Evolutionary conservation across 2,113 vertebrate genomes (phyloP), one percentile per base, ranked within the genome.

Genomic region (Platysteira castanea): DNA sequence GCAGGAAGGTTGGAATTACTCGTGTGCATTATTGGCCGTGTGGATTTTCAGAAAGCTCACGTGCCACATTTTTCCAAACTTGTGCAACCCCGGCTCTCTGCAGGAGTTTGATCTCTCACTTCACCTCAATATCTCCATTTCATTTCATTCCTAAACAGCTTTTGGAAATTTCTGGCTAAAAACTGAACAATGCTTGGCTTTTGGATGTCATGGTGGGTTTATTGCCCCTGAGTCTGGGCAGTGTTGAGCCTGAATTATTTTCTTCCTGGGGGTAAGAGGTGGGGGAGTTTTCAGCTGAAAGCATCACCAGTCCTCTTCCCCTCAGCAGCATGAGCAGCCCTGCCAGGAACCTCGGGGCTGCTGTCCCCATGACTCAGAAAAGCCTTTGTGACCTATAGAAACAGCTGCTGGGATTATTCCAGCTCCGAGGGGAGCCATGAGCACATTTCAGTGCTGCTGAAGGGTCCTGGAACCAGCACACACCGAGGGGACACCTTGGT

Each of bases 311-410:
- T 17, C 35, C 24, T 73, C 15, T 57, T 15, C 17, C 23, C 30
- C 16, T 2, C 53, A 59, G 11, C 11, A 21, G 28, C 13, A 26
- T 68, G 31, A 54, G 11, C 41, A 79, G 28, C 57, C 41, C 47
- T 95, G 77, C 76, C 67, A 75, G 71, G 67, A 95, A 59, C 71
- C 76, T 76, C 20, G 6, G 23, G 68, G 67, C n/a, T 84, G 57
- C 6, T 59, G 54, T 65, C 33, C n/a, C 47, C 37, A 7, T 71
- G 81, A 89, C 52, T 96, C 90, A 95, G 71, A 95, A 70, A 93
- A 89, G 37, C 46, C 49, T 44, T 73, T 82, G 76, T 46, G 80
- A 61, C 10, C 83, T 78, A 20, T 19, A 39, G 68, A 57, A 92
- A 27, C 5, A 73, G 23, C 13, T 64, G 35, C 42, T 67, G 33